Evolutionary conservation across 1,140 invertebrate genomes (phyloP), one percentile per base, ranked within the genome.

Genomic region (Ceratoteleas bidentatus): DNA sequence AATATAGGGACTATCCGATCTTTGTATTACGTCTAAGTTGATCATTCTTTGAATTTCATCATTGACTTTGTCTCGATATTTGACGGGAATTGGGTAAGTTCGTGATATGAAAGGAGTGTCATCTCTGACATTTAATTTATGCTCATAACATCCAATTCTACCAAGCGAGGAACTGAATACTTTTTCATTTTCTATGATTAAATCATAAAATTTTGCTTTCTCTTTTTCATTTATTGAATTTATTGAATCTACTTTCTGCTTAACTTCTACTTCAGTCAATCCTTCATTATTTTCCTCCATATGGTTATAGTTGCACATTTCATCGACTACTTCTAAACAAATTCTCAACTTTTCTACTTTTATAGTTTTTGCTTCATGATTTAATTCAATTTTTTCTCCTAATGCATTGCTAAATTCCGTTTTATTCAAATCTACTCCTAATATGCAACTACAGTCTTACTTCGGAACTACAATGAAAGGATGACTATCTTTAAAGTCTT

Each of bases 1-100:
- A n/a, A 65, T 65, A n/a, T 53, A 40, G 0, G 14, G 3, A 24
- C 62, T 65, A 11, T 65, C 52, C 24, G 62, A 53, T 11, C 50
- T 52, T 11, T 65, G 62, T 14, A 65, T 65, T 11, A 65, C 10
- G 0, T 13, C 49, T 14, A 38, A 5, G 0, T 52, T 2, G 0
- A 65, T 24, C 50, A 65, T 65, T 11, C 36, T 15, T 11, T 65
- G 9, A 8, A 65, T 24, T 24, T 65, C 50, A 3, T 0, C 2
- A 0, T 43, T 49, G 0, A 65, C 62, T 13, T 38, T 10, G 2
- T 65, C 36, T 7, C 49, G 0, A 65, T 52, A 40, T 34, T 65
- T 65, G 0, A 65, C 0, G 0, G 62, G 62, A 7, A 65, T 49
- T 10, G 50, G 50, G n/a, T 65, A 65, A 10, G 32, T 40, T 1